Percentiles rank a stretch among this genome's conserved stretches.
Conservation (phyloP, 2,797 vertebrate species). For the Lacerta bilineata region DNA sequence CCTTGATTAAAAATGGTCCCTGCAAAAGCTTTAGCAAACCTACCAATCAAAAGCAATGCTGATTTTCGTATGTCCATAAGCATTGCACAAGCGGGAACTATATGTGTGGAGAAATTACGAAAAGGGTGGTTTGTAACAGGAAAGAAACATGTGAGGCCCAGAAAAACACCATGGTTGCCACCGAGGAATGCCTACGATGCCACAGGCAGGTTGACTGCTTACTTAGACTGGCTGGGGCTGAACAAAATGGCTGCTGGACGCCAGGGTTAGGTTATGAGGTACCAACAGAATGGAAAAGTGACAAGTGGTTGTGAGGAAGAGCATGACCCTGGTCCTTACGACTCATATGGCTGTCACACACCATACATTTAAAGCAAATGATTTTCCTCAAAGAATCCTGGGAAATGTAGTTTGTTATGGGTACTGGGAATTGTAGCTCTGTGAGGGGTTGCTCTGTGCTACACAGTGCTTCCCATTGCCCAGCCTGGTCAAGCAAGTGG, state of each 20-base stretch:
- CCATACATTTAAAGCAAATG: background rate
- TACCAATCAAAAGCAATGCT: background rate
- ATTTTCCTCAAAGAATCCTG: too few relatives aligned
- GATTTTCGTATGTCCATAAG: background rate
- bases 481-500: background rate
- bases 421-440: too few relatives aligned
- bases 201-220: background rate
- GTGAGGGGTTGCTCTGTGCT: too few relatives aligned
- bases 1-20: background rate
- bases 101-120: background rate
- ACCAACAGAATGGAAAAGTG: background rate
- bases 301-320: background rate
- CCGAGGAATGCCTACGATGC: background rate
- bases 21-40: background rate
- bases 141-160: background rate
- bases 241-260: background rate
- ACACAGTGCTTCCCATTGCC: background rate
- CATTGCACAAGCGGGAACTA: background rate
- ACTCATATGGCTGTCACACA: background rate
- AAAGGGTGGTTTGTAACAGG: background rate
- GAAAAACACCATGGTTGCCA: background rate
- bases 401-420: too few relatives aligned
- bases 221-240: background rate
- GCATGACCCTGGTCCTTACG: background rate
- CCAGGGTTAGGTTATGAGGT: background rate